phyloP scores from a whole-genome alignment of 2,113 vertebrate genomes.

The Lepus americanus region DNA sequence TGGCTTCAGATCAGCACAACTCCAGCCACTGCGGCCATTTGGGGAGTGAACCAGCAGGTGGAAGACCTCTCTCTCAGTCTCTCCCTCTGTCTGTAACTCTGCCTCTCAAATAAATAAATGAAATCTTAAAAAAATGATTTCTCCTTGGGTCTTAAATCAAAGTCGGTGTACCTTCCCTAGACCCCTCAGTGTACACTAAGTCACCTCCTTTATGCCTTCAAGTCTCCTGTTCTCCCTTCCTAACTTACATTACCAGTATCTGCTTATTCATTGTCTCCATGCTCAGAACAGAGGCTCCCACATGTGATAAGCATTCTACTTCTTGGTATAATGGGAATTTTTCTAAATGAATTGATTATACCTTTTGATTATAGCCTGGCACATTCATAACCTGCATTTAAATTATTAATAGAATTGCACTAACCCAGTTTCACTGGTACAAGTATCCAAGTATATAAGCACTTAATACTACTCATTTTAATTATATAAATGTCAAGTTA shows the following conservation, averaged over 20 bases:
- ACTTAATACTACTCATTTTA: neutral
- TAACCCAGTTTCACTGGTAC: neutral
- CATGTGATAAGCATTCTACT: neutral
- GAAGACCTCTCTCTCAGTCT: no score
- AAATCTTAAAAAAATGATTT: neutral
- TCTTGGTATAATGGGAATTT: neutral
- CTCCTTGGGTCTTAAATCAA: neutral
- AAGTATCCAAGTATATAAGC: neutral
- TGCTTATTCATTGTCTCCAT: neutral
- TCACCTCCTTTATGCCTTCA: neutral
- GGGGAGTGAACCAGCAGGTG: no score
- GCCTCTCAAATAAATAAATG: no score
- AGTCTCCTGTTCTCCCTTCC: neutral
- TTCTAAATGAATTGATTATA: neutral
- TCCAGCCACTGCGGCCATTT: no score
- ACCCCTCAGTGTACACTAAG: neutral
- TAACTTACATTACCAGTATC: neutral
- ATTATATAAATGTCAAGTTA: neutral
- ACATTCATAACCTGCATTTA: neutral
- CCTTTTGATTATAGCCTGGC: neutral
- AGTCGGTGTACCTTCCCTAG: neutral
- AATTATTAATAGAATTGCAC: neutral
- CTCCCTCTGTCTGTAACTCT: no score
- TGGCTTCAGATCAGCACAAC: no score
- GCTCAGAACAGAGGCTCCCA: neutral